Conservation (phyloP, 1,140 invertebrate species). For the Drosophila tani region DNA sequence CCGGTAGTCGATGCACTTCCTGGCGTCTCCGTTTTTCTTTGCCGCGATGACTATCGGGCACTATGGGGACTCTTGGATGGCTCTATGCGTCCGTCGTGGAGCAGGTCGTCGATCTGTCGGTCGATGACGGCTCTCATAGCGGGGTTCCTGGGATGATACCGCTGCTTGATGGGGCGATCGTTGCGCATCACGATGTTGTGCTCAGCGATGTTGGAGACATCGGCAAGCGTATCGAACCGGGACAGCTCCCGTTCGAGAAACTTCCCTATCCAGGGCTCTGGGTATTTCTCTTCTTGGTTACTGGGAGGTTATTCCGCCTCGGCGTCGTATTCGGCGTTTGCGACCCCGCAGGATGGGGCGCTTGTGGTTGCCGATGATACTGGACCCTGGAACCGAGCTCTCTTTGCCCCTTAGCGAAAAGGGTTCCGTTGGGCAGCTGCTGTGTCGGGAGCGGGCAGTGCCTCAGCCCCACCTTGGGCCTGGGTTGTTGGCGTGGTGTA, state of each 20-base stretch:
- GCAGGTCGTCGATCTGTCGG: constrained; percentile 2
- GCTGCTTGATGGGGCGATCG: constrained; percentile 9
- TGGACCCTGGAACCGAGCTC: background rate
- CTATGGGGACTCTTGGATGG: background rate
- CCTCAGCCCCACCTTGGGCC: background rate
- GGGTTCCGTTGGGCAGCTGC: background rate
- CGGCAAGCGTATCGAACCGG: background rate
- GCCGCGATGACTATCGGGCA: background rate
- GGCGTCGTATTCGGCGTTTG: too few species aligned
- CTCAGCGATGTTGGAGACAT: constrained; percentile 2
- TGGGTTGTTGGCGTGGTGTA: background rate
- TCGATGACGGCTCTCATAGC: constrained; percentile 47
- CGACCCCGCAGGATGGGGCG: too few species aligned
- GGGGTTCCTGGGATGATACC: constrained; percentile 21
- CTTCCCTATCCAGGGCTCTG: too few species aligned
- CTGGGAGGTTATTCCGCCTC: background rate
- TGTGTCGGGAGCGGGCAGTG: background rate
- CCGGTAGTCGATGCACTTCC: constrained; percentile 3
- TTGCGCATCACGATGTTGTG: constrained; percentile 12
- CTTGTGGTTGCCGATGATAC: background rate
- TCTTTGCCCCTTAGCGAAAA: background rate
- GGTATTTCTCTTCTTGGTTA: too few species aligned
- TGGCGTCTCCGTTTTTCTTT: background rate
- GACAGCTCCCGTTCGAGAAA: background rate
- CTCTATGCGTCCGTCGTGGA: background rate